phyloP scores from a whole-genome alignment of 37 sponge, comb jelly and placozoan species.

The Tethya wilhelma region DNA sequence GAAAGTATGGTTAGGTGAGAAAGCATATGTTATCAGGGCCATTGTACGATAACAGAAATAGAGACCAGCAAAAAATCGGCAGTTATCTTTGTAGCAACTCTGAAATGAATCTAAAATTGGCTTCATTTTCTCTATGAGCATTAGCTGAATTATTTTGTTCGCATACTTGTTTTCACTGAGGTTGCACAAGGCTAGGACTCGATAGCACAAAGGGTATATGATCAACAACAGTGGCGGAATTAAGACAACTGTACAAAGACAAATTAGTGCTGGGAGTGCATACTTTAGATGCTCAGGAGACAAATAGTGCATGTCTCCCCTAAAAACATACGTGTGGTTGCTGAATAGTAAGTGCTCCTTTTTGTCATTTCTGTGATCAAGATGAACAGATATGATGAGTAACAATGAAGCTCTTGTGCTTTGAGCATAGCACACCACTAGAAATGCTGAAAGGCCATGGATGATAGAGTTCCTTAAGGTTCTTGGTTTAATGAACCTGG shows the following conservation, averaged over 20 bases:
- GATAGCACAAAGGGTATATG: background rate
- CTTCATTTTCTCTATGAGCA: background rate
- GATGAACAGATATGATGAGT: too few species aligned
- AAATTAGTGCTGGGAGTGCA: constrained; percentile 21
- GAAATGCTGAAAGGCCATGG: too few species aligned
- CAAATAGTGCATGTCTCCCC: constrained; percentile 9
- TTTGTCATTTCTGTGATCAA: background rate
- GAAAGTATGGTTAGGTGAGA: background rate
- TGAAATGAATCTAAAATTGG: constrained; percentile 31
- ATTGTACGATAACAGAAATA: constrained; percentile 19
- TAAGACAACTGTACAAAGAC: background rate
- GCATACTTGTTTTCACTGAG: constrained; percentile 6
- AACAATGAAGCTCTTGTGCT: too few species aligned
- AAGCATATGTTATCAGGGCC: background rate
- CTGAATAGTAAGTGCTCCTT: too few species aligned
- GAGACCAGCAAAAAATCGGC: constrained; percentile 28
- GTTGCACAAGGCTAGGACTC: background rate
- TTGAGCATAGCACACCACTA: too few species aligned
- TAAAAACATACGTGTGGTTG: constrained; percentile 8
- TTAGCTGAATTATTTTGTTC: background rate
- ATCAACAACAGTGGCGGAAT: constrained; percentile 23
- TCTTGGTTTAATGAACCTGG: too few species aligned
- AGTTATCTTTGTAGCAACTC: constrained; percentile 24
- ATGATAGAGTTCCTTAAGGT: too few species aligned
- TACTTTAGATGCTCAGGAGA: background rate